These are phyloP conservation scores for Hormaphis cornu DNA, from an alignment of 1,140 invertebrate genomes.

Conservation along the genomic window DNA sequence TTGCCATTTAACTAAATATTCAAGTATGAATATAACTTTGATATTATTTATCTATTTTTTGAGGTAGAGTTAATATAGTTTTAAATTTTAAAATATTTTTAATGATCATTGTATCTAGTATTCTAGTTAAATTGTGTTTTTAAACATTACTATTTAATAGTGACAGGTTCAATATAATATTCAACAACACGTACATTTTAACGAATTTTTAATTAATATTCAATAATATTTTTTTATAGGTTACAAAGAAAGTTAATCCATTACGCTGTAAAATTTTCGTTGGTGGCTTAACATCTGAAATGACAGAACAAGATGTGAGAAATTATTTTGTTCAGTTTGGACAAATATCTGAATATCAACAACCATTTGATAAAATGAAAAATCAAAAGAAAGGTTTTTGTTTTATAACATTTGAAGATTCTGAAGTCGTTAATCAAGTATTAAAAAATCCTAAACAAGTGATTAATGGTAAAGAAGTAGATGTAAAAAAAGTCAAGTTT, in stretches of 20 bases:
- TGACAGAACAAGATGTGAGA: constrained; percentile 55
- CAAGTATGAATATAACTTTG: too few species aligned
- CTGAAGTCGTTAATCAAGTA: constrained; percentile 53
- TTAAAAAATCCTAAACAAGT: constrained; percentile 54
- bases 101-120: too few species aligned
- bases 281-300: constrained; percentile 55
- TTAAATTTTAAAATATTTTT: too few species aligned
- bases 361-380: constrained; percentile 62
- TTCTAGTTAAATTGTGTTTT: too few species aligned
- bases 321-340: constrained; percentile 55
- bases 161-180: too few species aligned
- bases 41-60: too few species aligned
- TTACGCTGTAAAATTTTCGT: constrained; percentile 58
- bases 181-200: too few species aligned
- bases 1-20: too few species aligned
- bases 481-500: constrained; percentile 48
- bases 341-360: constrained; percentile 54
- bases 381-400: constrained; percentile 58
- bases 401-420: constrained; percentile 57
- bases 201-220: too few species aligned
- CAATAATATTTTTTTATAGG: constrained; percentile 37
- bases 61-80: too few species aligned
- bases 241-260: constrained; percentile 47
- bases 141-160: too few species aligned
- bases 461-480: constrained; percentile 55